phyloP scores from a whole-genome alignment of 2,797 vertebrate genomes.

The Enteromius viviparus region DNA sequence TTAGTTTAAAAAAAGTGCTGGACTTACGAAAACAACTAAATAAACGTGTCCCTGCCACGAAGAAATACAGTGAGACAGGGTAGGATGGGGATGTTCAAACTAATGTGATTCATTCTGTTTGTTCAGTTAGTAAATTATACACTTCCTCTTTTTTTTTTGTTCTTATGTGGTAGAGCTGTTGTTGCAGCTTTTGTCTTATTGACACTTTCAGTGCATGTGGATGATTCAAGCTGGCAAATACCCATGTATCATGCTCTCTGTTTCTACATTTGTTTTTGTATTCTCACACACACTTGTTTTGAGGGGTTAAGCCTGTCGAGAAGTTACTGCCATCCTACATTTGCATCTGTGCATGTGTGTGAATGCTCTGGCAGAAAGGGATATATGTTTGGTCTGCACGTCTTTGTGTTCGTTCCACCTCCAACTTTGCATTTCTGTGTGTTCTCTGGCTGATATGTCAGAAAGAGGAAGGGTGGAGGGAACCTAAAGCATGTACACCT shows the following conservation, averaged over 20 bases:
- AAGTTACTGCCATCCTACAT: conserved; percentile 11
- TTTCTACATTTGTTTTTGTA: not conserved
- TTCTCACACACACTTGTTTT: conserved; percentile 22
- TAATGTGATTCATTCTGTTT: not conserved
- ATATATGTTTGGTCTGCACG: conserved; percentile 31
- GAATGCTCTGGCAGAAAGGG: conserved; percentile 21
- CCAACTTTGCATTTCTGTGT: conserved; percentile 53
- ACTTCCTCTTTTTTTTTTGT: conserved; percentile 14
- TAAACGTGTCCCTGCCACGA: too few species aligned
- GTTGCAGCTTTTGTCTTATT: conserved; percentile 23
- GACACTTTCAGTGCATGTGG: not conserved
- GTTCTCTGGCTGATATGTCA: conserved; percentile 53
- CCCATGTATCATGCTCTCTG: not conserved
- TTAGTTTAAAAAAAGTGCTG: too few species aligned
- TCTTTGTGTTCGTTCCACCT: not conserved
- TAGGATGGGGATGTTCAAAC: not conserved
- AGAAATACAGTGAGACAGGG: too few species aligned
- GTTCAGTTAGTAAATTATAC: not conserved
- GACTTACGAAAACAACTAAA: too few species aligned
- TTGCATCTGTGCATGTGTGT: conserved; percentile 31
- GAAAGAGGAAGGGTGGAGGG: conserved; percentile 46
- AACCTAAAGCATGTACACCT: conserved; percentile 63
- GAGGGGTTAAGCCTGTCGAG: conserved; percentile 11
- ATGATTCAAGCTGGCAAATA: not conserved
- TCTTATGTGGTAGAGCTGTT: not conserved